These are phyloP conservation scores for Takifugu bimaculatus DNA, from an alignment of 2,113 vertebrate genomes.

Conservation along the genomic window DNA sequence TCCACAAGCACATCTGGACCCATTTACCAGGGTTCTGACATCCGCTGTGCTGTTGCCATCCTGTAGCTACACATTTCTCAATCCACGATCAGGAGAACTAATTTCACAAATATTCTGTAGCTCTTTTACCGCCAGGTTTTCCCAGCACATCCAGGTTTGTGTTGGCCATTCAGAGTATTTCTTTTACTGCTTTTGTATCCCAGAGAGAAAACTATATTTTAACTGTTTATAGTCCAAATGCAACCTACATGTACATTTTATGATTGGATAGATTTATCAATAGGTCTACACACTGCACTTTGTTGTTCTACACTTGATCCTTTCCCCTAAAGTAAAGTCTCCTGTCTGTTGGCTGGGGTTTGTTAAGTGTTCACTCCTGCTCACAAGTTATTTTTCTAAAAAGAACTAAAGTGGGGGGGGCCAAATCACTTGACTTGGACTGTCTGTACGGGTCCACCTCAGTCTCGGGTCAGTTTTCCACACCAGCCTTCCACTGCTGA, in stretches of 20 bases:
- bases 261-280: conserved; percentile 48
- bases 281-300: conserved; percentile 73
- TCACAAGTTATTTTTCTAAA: conserved; percentile 67
- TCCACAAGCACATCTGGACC: conserved; percentile 49
- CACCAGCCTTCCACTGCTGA: conserved; percentile 72
- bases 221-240: conserved; percentile 74
- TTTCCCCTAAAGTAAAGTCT: conserved; percentile 48
- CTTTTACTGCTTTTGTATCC: conserved; percentile 76
- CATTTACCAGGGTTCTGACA: conserved; percentile 49
- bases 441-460: conserved; percentile 48
- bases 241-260: conserved; percentile 49
- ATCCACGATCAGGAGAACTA: conserved; percentile 10
- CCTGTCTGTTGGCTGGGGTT: conserved; percentile 44
- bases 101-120: too few relatives aligned
- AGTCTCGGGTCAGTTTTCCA: conserved; percentile 61
- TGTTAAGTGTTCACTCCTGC: conserved; percentile 54
- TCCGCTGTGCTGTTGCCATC: conserved; percentile 56
- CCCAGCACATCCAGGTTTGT: conserved; percentile 10
- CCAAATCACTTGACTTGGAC: conserved; percentile 73
- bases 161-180: conserved; percentile 48
- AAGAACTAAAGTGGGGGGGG: conserved; percentile 54
- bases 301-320: conserved; percentile 51
- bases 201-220: conserved; percentile 68
- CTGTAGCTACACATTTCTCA: conserved; percentile 19
- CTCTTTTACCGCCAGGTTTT: neutral